A percentile compares a stretch with the other conserved stretches of the same genome.
Evolutionary conservation across 2,113 vertebrate species (phyloP).

Genomic region (Pachycephala philippinensis): DNA sequence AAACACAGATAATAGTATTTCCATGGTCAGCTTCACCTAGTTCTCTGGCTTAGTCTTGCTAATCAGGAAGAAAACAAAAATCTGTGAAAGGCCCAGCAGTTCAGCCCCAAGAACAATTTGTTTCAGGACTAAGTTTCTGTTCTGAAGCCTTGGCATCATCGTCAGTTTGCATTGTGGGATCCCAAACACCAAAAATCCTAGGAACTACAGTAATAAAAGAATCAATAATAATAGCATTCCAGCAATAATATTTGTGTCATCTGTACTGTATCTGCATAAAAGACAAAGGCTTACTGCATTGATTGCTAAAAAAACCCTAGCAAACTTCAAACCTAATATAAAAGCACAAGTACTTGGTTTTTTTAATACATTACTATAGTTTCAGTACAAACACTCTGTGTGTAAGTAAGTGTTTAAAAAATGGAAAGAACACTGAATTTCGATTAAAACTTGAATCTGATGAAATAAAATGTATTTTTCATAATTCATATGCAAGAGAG

Average conservation of each 20-base stretch:
- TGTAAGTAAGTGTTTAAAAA: background rate
- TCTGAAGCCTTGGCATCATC: background rate
- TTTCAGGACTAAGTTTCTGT: background rate
- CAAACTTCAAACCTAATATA: background rate
- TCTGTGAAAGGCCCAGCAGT: background rate
- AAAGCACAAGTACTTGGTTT: background rate
- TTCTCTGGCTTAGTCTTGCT: background rate
- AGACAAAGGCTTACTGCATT: background rate
- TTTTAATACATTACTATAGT: background rate
- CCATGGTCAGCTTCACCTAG: background rate
- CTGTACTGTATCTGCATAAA: background rate
- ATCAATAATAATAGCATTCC: background rate
- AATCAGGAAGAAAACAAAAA: background rate
- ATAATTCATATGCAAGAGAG: background rate
- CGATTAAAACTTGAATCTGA: background rate
- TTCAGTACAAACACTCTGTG: background rate
- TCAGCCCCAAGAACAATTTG: background rate
- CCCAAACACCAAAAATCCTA: background rate
- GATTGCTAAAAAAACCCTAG: background rate
- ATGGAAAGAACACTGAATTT: background rate
- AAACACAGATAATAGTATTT: background rate
- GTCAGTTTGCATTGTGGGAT: background rate
- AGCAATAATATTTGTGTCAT: background rate
- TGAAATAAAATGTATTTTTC: background rate
- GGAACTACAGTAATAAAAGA: background rate